Conservation (phyloP, 2,113 vertebrate genomes). For the Nymphicus hollandicus region DNA sequence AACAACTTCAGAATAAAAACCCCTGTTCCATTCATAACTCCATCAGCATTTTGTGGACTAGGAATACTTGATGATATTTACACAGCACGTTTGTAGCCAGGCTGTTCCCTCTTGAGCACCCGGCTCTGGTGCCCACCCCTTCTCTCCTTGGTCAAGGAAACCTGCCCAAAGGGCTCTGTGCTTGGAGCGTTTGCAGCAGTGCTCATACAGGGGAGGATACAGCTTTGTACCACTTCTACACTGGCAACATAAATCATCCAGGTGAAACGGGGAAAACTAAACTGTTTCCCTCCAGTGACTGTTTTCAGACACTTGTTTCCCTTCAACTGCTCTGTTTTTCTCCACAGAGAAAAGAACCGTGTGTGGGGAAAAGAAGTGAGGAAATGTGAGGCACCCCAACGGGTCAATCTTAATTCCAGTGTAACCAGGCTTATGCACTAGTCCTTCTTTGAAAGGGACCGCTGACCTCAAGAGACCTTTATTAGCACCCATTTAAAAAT, state of each 20-base stretch:
- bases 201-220: not conserved
- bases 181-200: accelerated
- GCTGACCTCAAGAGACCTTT: not conserved
- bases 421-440: not conserved
- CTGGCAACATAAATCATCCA: accelerated
- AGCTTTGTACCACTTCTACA: not conserved
- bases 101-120: not conserved
- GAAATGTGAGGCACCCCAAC: not conserved
- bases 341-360: not conserved
- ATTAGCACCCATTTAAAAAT: not conserved
- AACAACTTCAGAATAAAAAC: not conserved
- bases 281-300: not conserved
- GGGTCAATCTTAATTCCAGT: not conserved
- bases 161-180: not conserved
- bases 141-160: not conserved
- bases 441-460: not conserved
- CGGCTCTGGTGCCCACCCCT: not conserved
- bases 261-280: not conserved
- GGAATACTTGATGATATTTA: not conserved
- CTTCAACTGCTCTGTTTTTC: not conserved
- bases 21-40: accelerated
- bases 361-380: not conserved
- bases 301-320: not conserved
- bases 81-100: not conserved
- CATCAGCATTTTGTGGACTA: not conserved